Evolutionary conservation across 2,797 vertebrate species (phyloP).

Genomic region (Helarctos malayanus): DNA sequence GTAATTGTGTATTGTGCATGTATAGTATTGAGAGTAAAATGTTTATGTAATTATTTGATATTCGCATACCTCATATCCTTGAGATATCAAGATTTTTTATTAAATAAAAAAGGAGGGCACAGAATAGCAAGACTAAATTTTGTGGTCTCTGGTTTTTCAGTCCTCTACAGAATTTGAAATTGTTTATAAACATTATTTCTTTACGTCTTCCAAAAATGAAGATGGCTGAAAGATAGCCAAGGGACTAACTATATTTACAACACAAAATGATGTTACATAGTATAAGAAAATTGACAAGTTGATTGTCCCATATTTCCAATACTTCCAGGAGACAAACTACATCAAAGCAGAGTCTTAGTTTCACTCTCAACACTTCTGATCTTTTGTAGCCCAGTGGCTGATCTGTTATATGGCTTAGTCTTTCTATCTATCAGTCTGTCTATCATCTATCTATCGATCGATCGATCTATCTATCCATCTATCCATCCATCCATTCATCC

Average conservation of each 20-base stretch:
- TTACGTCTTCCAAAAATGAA: not conserved
- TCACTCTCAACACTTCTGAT: not conserved
- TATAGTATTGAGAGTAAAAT: not conserved
- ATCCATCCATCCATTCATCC: not conserved
- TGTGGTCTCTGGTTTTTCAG: not conserved
- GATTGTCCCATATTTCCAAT: not conserved
- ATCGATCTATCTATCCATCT: not conserved
- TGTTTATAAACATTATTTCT: slow-evolving; percentile 30
- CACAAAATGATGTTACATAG: not conserved
- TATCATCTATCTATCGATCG: not conserved
- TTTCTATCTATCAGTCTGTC: not conserved
- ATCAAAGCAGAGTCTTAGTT: not conserved
- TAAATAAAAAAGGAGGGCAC: not conserved
- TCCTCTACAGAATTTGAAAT: slow-evolving; percentile 24
- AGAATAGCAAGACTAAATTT: not conserved
- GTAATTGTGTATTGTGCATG: not conserved
- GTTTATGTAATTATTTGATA: slow-evolving; percentile 46
- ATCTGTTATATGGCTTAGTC: not conserved
- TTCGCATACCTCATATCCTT: not conserved
- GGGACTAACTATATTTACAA: not conserved
- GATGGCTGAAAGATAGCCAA: not conserved
- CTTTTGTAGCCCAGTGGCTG: not conserved
- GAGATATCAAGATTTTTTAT: not conserved
- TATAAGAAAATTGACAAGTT: not conserved
- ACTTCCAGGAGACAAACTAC: not conserved